phyloP scores from a whole-genome alignment of 2,113 vertebrate genomes.

The Nipponia nippon region DNA sequence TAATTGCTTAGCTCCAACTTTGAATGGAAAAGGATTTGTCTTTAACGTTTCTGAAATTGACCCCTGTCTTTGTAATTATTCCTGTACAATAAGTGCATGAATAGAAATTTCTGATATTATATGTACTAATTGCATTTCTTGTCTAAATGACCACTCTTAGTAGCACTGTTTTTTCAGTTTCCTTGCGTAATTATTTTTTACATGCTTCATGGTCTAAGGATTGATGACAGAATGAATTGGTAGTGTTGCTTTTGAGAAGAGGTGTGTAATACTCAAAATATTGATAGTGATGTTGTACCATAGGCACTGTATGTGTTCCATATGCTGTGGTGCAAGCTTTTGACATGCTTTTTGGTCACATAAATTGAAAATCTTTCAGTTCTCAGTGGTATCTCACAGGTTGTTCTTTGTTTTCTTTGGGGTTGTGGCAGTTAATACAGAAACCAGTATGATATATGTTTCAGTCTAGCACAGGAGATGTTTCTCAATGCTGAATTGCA shows the following conservation, averaged over 20 bases:
- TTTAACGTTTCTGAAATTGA: not conserved
- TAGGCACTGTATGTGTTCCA: not conserved
- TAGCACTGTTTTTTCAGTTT: not conserved
- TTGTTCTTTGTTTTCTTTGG: not conserved
- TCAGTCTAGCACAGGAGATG: not conserved
- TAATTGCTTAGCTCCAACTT: not conserved
- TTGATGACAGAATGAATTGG: not conserved
- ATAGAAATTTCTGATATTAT: not conserved
- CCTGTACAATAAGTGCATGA: not conserved
- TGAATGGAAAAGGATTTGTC: not conserved
- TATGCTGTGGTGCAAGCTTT: not conserved
- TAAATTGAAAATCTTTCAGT: not conserved
- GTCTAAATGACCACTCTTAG: not conserved
- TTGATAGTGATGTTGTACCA: not conserved
- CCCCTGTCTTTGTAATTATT: not conserved
- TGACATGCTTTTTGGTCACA: not conserved
- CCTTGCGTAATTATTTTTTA: not conserved
- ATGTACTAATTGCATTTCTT: not conserved
- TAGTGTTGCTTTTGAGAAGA: not conserved
- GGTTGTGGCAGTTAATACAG: not conserved
- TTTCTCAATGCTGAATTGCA: conserved; percentile 21
- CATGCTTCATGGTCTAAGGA: not conserved
- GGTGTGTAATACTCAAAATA: not conserved
- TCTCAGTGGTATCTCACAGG: not conserved
- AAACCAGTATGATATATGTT: not conserved